Evolutionary conservation across 2,113 vertebrate species (phyloP).

Genomic region (Mixornis gularis): DNA sequence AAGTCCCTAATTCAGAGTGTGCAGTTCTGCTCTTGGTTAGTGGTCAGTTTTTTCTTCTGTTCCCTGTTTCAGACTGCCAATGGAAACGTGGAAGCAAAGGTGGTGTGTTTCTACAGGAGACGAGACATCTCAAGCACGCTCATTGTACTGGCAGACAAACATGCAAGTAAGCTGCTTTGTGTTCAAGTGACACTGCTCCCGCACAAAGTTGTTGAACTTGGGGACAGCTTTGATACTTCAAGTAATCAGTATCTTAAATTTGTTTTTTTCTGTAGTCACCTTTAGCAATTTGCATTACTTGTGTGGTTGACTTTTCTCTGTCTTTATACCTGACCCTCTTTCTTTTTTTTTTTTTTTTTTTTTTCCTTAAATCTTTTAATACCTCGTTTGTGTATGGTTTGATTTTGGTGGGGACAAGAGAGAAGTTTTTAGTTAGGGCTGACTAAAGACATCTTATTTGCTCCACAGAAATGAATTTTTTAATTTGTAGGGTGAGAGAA

Average conservation of each 20-base stretch:
- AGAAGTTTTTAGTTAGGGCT: background rate
- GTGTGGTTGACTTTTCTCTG: background rate
- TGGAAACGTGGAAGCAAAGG: constrained; percentile 97
- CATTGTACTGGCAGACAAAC: constrained; percentile 95
- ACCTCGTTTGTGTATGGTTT: background rate
- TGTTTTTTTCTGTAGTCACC: background rate
- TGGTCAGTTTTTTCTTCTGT: background rate
- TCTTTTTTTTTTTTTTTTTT: no score
- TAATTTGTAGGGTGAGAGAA: background rate
- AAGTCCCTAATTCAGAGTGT: background rate
- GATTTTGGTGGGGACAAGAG: background rate
- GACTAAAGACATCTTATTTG: background rate
- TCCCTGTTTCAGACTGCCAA: constrained; percentile 88
- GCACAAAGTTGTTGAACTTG: background rate
- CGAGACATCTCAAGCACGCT: constrained; percentile 95
- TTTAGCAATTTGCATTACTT: background rate
- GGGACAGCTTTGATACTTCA: background rate
- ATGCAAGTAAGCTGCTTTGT: constrained; percentile 86
- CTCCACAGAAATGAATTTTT: background rate
- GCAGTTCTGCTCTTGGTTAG: background rate
- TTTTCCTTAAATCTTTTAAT: background rate
- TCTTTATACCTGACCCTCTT: background rate
- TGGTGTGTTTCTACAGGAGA: constrained; percentile 96
- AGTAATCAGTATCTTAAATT: background rate
- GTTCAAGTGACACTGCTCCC: background rate